Percentiles rank a stretch among this genome's conserved stretches.
Evolutionary conservation across 1,140 invertebrate genomes (phyloP).

Genomic region (Drosophila bipectinata): DNA sequence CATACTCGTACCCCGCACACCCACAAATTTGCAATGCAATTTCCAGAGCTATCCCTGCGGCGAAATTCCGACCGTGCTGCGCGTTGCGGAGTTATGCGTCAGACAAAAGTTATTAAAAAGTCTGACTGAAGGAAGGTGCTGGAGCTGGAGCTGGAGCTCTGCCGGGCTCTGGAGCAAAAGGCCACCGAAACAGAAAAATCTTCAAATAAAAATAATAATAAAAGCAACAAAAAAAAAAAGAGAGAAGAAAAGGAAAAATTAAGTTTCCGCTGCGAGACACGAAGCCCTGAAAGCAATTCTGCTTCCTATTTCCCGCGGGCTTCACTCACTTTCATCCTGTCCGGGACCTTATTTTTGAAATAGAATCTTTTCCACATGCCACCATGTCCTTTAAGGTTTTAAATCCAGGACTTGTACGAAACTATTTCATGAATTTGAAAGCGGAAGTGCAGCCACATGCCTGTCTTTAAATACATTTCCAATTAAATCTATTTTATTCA

Average conservation of each 20-base stretch:
- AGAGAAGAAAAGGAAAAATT: slow-evolving; percentile 10
- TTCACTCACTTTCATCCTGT: background rate
- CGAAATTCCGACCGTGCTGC: slow-evolving; percentile 14
- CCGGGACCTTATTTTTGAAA: background rate
- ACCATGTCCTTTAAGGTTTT: background rate
- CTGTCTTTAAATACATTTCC: too few relatives aligned
- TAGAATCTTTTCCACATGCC: background rate
- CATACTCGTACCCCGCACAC: background rate
- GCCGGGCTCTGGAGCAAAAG: background rate
- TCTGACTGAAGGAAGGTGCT: slow-evolving; percentile 45
- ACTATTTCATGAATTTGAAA: background rate
- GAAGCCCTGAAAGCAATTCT: slow-evolving; percentile 20
- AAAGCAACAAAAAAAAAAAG: slow-evolving; percentile 1
- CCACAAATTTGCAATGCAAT: slow-evolving; percentile 48
- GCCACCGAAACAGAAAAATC: slow-evolving; percentile 1
- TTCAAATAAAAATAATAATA: slow-evolving; percentile 10
- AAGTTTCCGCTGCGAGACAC: slow-evolving; percentile 2
- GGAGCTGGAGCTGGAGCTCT: too few relatives aligned
- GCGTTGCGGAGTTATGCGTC: slow-evolving; percentile 46
- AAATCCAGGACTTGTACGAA: background rate
- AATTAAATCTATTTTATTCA: too few relatives aligned
- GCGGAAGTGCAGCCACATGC: too few relatives aligned
- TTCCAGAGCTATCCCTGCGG: slow-evolving; percentile 18
- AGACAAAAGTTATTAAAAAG: slow-evolving; percentile 74
- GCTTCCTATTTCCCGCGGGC: slow-evolving; percentile 40